These are phyloP conservation scores for Sphaeramia orbicularis DNA, from an alignment of 2,797 vertebrate genomes.

Conservation along the genomic window DNA sequence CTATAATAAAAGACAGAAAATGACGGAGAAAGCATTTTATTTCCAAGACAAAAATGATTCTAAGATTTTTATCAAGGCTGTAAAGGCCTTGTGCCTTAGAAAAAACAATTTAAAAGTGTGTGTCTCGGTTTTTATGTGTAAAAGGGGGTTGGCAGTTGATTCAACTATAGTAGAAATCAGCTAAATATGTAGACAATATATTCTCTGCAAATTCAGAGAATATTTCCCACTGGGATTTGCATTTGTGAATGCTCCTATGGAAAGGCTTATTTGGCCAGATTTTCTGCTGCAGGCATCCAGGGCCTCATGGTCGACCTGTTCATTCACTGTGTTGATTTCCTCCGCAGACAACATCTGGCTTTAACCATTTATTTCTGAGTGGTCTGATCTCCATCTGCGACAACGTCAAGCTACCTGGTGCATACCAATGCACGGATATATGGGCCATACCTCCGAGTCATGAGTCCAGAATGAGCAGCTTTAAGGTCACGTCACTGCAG, in stretches of 20 bases:
- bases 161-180: background rate
- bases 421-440: constrained; percentile 19
- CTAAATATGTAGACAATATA: background rate
- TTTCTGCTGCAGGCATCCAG: constrained; percentile 51
- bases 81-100: background rate
- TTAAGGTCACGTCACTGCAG: background rate
- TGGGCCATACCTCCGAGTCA: background rate
- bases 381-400: constrained; percentile 40
- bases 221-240: constrained; percentile 6
- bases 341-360: constrained; percentile 61
- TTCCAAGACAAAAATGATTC: background rate
- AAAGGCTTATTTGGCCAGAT: constrained; percentile 18
- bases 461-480: no score
- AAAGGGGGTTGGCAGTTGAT: background rate
- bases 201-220: background rate
- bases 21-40: constrained; percentile 48
- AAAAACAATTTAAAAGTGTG: background rate
- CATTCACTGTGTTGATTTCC: constrained; percentile 49
- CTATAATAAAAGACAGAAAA: constrained; percentile 82
- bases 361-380: constrained; percentile 3
- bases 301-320: constrained; percentile 59
- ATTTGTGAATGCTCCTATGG: constrained; percentile 2
- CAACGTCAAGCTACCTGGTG: constrained; percentile 10
- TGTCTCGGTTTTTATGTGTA: background rate
- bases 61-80: background rate